A percentile compares a stretch with the other conserved stretches of the same genome.
Conservation (phyloP, 23 tunicate genomes). For the Trididemnum clinides region DNA sequence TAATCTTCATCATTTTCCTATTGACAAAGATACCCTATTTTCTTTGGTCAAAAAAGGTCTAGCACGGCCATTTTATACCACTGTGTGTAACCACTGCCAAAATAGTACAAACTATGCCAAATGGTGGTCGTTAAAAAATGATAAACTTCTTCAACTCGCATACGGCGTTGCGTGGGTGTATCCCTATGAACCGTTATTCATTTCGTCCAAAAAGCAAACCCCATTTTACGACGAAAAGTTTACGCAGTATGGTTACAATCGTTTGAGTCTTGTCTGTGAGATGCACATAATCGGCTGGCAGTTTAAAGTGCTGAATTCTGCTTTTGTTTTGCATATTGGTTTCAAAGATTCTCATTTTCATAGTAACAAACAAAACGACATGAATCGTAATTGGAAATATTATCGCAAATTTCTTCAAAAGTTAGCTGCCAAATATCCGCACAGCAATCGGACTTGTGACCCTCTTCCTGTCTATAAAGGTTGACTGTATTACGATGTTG, state of each 20-base stretch:
- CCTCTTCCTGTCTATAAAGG: background rate
- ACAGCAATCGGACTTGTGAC: constrained; percentile 16
- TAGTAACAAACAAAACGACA: background rate
- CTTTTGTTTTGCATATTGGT: constrained; percentile 50
- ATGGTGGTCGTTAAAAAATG: constrained; percentile 9
- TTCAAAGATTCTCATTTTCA: background rate
- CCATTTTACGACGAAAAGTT: constrained; percentile 63
- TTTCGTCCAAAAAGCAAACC: background rate
- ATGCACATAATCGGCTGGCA: constrained; percentile 31
- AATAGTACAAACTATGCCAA: constrained; percentile 19
- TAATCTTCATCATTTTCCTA: constrained; percentile 7
- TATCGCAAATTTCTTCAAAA: background rate
- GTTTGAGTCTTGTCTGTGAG: constrained; percentile 60
- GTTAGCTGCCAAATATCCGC: background rate
- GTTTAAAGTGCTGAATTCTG: constrained; percentile 28
- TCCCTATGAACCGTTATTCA: constrained; percentile 41
- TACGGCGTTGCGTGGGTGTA: constrained; percentile 17
- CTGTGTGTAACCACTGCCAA: constrained; percentile 21
- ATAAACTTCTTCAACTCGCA: background rate
- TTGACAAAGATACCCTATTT: constrained; percentile 5
- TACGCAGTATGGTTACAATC: constrained; percentile 32
- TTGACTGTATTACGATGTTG: no score
- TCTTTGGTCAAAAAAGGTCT: background rate
- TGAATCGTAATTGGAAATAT: background rate
- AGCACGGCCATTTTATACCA: constrained; percentile 25